Conservation (phyloP, 2,888 invertebrate species). For the Hyalella azteca region DNA sequence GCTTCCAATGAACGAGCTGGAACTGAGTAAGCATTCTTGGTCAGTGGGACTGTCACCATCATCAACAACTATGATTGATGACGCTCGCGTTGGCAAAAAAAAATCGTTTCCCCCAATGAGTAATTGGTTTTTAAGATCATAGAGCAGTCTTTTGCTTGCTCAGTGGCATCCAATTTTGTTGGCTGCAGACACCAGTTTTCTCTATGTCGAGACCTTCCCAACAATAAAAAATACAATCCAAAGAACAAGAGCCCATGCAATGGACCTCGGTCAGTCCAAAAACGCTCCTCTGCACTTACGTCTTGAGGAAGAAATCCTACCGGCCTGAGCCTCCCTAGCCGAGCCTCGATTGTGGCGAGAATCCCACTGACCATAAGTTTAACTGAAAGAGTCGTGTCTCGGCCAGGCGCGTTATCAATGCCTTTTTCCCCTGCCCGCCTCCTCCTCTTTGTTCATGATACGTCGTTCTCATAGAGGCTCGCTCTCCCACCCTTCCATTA, state of each 20-base stretch:
- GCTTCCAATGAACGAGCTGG: neutral
- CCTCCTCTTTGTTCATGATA: constrained; percentile 5
- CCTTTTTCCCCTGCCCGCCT: neutral
- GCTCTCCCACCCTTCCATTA: constrained; percentile 11
- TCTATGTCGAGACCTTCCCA: constrained; percentile 10
- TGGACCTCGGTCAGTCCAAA: neutral
- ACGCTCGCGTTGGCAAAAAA: neutral
- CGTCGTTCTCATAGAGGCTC: too few species aligned
- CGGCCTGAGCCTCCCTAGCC: neutral
- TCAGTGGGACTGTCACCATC: neutral
- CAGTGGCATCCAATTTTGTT: constrained; percentile 24
- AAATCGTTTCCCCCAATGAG: neutral
- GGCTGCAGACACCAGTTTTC: neutral
- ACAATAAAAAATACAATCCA: constrained; percentile 4
- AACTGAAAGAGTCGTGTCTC: constrained; percentile 36
- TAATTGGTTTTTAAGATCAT: neutral
- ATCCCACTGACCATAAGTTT: constrained; percentile 30
- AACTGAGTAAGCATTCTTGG: neutral
- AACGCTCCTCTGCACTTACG: neutral
- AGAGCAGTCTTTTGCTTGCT: neutral
- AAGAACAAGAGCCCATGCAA: neutral
- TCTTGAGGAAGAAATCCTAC: neutral
- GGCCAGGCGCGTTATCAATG: constrained; percentile 31
- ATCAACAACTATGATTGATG: constrained; percentile 21
- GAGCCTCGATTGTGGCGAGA: neutral